A percentile compares a stretch with the other conserved stretches of the same genome.
Evolutionary conservation across 23 tunicate genomes (phyloP).

Genomic region (Halocynthia roretzi): DNA sequence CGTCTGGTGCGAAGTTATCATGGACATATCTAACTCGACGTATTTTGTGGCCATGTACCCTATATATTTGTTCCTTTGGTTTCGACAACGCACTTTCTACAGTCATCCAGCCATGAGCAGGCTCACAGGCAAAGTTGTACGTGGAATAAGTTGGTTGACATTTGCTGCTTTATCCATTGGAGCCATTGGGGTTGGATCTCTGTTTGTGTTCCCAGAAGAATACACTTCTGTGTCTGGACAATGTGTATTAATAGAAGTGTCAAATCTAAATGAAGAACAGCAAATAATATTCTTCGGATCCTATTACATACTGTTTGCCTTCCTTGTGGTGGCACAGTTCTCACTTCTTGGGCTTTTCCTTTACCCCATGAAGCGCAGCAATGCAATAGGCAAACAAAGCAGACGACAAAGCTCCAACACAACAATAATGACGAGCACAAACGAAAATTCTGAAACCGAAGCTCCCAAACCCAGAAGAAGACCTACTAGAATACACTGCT

Average conservation of each 20-base stretch:
- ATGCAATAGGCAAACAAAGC: constrained; percentile 13
- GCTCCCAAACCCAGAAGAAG: neutral
- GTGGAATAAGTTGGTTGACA: constrained; percentile 25
- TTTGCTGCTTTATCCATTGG: constrained; percentile 1
- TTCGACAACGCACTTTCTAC: constrained; percentile 44
- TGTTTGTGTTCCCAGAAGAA: constrained; percentile 33
- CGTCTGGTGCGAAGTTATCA: constrained; percentile 28
- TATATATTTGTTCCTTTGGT: constrained; percentile 46
- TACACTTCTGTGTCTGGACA: constrained; percentile 26
- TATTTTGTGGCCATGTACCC: constrained; percentile 23
- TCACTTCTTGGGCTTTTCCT: constrained; percentile 41
- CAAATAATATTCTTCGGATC: neutral
- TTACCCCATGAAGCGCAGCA: constrained; percentile 47
- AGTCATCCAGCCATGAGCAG: constrained; percentile 31
- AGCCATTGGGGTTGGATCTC: constrained; percentile 26
- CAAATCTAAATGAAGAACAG: too few species aligned
- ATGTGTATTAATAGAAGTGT: constrained; percentile 11
- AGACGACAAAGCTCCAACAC: neutral
- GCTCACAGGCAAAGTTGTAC: constrained; percentile 1
- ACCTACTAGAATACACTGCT: neutral
- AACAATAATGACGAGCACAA: neutral
- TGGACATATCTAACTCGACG: constrained; percentile 27
- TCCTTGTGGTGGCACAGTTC: constrained; percentile 41
- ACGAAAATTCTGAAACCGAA: neutral
- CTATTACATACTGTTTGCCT: constrained; percentile 13